Evolutionary conservation across 2,797 vertebrate genomes (phyloP).

Genomic region (Chloroceryle amazona): DNA sequence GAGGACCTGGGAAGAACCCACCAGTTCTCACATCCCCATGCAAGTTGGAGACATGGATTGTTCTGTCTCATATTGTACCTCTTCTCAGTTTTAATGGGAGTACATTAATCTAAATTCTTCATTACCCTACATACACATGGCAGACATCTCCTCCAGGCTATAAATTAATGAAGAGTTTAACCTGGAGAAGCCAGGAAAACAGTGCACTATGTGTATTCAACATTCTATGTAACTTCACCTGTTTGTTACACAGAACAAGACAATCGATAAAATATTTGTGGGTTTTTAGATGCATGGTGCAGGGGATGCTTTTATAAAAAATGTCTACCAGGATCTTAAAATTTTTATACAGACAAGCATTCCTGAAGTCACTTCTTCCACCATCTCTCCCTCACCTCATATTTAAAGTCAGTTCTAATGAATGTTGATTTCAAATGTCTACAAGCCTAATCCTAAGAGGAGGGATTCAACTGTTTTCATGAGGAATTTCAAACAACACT

Average conservation of each 20-base stretch:
- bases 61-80: neutral
- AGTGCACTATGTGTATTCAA: neutral
- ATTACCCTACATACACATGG: neutral
- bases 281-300: rapidly evolving
- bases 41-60: rapidly evolving
- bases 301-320: neutral
- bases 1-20: neutral
- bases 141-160: neutral
- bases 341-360: neutral
- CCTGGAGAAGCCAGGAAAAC: neutral
- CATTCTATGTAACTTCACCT: neutral
- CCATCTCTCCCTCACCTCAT: neutral
- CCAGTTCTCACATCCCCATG: rapidly evolving
- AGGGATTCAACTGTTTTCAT: neutral
- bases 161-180: neutral
- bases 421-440: neutral
- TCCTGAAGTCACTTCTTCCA: neutral
- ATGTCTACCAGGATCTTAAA: neutral
- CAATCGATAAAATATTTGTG: neutral
- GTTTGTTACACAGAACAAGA: neutral
- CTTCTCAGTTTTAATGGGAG: neutral
- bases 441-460: neutral
- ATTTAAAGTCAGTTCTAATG: neutral
- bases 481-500: neutral
- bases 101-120: neutral